Conservation (phyloP, 1,140 invertebrate species). For the Tribolium castaneum region DNA sequence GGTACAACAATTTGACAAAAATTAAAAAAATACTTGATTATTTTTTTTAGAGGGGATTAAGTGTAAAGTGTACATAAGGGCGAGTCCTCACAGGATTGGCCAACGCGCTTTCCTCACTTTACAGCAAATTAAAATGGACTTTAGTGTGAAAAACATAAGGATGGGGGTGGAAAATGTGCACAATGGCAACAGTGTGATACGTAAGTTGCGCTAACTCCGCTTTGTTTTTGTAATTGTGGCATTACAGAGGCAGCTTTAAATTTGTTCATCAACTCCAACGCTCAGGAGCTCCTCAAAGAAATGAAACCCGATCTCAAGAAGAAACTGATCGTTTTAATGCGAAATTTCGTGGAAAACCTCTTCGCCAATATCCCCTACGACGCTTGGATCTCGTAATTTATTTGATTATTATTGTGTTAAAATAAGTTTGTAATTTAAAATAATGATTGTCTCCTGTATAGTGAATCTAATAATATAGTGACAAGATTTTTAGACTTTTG, state of each 20-base stretch:
- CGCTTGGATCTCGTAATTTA: conserved; percentile 69
- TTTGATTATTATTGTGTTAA: conserved; percentile 19
- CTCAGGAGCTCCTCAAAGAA: conserved; percentile 83
- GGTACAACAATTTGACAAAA: conserved; percentile 65
- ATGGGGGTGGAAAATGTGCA: conserved; percentile 87
- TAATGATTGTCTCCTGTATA: neutral
- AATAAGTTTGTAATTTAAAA: conserved; percentile 34
- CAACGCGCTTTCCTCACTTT: conserved; percentile 74
- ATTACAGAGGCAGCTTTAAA: conserved; percentile 84
- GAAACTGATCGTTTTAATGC: conserved; percentile 80
- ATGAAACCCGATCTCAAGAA: conserved; percentile 86
- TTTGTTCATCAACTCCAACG: conserved; percentile 87
- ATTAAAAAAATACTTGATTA: neutral
- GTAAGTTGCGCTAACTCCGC: too few species aligned
- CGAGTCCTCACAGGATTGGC: conserved; percentile 70
- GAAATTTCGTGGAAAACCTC: conserved; percentile 78
- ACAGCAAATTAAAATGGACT: conserved; percentile 83
- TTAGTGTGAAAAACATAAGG: conserved; percentile 80
- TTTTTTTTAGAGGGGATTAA: conserved; percentile 77
- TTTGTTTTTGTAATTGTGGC: too few species aligned
- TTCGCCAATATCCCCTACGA: conserved; percentile 82
- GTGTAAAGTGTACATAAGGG: conserved; percentile 84
- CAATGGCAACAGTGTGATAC: conserved; percentile 80
- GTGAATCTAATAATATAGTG: conserved; percentile 3
- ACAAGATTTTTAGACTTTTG: neutral